A percentile compares a stretch with the other conserved stretches of the same genome.
Evolutionary conservation across 2,113 vertebrate genomes (phyloP).

Genomic region (Tyrannus savana): DNA sequence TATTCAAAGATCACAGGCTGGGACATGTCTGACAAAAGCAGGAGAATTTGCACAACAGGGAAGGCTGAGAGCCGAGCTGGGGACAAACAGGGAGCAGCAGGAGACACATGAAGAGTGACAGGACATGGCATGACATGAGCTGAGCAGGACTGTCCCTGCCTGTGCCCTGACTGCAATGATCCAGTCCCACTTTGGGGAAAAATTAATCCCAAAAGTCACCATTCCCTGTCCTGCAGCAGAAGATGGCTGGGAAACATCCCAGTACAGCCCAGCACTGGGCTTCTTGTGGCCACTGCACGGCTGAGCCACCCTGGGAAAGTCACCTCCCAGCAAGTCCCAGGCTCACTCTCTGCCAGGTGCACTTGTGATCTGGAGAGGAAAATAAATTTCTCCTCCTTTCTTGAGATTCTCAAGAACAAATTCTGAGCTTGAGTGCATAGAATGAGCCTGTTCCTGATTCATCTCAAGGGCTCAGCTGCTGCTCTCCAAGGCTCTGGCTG

Average conservation of each 20-base stretch:
- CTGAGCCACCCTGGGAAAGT: accelerated
- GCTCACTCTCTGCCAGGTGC: accelerated
- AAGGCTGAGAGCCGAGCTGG: neutral
- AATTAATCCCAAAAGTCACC: accelerated
- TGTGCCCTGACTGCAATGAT: accelerated
- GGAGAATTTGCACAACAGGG: neutral
- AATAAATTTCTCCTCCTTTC: neutral
- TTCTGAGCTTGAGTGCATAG: neutral
- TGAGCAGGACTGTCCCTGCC: neutral
- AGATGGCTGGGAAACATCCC: neutral
- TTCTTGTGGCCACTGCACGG: neutral
- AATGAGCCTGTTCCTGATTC: neutral
- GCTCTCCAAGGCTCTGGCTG: accelerated
- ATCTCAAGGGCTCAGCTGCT: neutral
- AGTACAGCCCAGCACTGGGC: neutral
- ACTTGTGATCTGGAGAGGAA: neutral
- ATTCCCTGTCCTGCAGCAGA: neutral
- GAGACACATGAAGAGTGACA: neutral
- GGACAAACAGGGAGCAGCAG: neutral
- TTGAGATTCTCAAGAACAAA: neutral
- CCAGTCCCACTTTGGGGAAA: neutral
- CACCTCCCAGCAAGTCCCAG: neutral
- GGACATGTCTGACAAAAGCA: neutral
- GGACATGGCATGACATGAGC: neutral
- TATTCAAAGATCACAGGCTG: neutral